Evolutionary conservation across 2,888 invertebrate genomes (phyloP).

Genomic region (Athalia cordata): DNA sequence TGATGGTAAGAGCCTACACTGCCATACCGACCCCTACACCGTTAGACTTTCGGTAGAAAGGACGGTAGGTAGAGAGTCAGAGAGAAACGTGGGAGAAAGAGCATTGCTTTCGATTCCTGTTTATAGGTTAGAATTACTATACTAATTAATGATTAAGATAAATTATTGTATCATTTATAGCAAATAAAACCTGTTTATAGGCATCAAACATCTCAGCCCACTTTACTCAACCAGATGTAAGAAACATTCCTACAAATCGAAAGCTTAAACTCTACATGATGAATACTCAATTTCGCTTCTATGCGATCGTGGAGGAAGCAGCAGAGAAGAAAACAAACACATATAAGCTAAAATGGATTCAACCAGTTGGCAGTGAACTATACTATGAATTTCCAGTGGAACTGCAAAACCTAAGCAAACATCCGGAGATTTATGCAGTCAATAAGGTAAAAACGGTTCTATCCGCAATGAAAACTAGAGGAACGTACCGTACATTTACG

Average conservation of each 20-base stretch:
- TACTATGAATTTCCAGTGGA: conserved; percentile 48
- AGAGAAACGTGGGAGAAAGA: conserved; percentile 7
- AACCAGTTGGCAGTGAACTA: conserved; percentile 43
- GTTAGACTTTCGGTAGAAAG: no score
- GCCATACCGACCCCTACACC: no score
- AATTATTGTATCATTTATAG: background rate
- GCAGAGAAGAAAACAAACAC: conserved; percentile 47
- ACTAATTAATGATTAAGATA: background rate
- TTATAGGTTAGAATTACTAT: background rate
- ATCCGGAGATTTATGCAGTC: conserved; percentile 47
- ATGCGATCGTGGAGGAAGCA: conserved; percentile 49
- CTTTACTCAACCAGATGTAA: conserved; percentile 26
- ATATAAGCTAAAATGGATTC: conserved; percentile 49
- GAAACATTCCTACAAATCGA: conserved; percentile 44
- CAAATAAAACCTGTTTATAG: conserved; percentile 25
- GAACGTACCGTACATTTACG: conserved; percentile 49
- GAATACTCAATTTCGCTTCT: conserved; percentile 49
- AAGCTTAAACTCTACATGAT: conserved; percentile 47
- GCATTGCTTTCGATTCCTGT: conserved; percentile 25
- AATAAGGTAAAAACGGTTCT: conserved; percentile 48
- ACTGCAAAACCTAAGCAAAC: conserved; percentile 46
- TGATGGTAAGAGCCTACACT: no score
- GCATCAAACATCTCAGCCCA: background rate
- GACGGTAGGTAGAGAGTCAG: background rate
- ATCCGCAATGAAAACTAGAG: conserved; percentile 48